Conservation (phyloP, 2,797 vertebrate genomes). For the Gallinago solitaria region DNA sequence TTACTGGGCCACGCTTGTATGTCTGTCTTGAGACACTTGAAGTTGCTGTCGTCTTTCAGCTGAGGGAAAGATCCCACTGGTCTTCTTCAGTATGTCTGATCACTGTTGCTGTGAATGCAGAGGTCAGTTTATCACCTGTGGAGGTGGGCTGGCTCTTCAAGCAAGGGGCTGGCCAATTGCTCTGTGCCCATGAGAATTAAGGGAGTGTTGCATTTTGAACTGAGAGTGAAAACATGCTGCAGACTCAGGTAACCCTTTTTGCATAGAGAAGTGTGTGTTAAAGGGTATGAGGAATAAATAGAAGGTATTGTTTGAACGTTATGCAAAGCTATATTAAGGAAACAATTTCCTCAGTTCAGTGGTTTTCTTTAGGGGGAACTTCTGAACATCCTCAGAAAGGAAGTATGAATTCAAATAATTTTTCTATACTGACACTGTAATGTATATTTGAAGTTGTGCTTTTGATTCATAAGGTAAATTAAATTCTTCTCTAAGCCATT, state of each 20-base stretch:
- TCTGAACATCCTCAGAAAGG: background rate
- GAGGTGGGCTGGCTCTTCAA: background rate
- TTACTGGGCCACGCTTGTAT: background rate
- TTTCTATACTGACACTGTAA: background rate
- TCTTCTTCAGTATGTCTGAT: background rate
- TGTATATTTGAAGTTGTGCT: background rate
- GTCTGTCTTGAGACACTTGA: background rate
- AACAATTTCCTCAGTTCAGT: background rate
- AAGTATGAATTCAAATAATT: background rate
- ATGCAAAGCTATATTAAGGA: background rate
- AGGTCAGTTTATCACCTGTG: background rate
- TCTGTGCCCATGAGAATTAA: background rate
- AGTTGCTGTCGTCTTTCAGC: background rate
- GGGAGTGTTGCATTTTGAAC: background rate
- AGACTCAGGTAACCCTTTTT: background rate
- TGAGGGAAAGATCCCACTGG: background rate
- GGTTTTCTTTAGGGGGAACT: background rate
- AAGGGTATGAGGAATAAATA: background rate
- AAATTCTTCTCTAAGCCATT: background rate
- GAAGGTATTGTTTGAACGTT: background rate
- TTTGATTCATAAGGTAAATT: slow-evolving; percentile 4
- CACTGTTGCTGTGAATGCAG: background rate
- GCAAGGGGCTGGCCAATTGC: background rate
- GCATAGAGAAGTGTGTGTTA: background rate
- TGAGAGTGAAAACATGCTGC: background rate